Conservation (phyloP, 2,113 vertebrate genomes). For the Cyrtonyx montezumae region DNA sequence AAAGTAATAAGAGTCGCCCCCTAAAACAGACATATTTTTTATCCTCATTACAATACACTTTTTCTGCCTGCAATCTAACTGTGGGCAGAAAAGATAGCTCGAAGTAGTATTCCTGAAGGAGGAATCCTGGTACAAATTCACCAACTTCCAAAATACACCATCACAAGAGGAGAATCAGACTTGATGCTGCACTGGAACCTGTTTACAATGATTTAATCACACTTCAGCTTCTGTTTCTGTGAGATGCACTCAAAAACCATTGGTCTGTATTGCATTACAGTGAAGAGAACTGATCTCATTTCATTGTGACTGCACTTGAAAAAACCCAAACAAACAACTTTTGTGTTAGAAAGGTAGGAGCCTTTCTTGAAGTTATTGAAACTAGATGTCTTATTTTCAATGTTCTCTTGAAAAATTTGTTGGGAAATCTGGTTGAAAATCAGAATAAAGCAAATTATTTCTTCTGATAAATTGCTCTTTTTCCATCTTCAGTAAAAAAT, state of each 20-base stretch:
- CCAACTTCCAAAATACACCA: background rate
- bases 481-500: background rate
- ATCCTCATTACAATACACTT: background rate
- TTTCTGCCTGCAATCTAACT: background rate
- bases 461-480: background rate
- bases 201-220: constrained; percentile 28
- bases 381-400: background rate
- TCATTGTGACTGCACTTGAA: background rate
- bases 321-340: background rate
- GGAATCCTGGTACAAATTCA: background rate
- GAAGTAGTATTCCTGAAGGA: background rate
- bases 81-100: background rate
- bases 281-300: background rate
- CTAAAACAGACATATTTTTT: background rate
- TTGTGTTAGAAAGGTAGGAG: constrained; percentile 1
- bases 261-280: background rate
- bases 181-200: background rate
- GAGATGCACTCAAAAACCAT: background rate
- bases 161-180: background rate
- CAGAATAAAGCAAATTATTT: background rate
- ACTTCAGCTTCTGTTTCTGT: constrained; percentile 13
- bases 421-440: constrained; percentile 23
- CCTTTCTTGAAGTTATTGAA: background rate
- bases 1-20: background rate
- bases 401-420: background rate